Evolutionary conservation across 2,113 vertebrate species (phyloP).

Genomic region (Mormyrus lacerda): DNA sequence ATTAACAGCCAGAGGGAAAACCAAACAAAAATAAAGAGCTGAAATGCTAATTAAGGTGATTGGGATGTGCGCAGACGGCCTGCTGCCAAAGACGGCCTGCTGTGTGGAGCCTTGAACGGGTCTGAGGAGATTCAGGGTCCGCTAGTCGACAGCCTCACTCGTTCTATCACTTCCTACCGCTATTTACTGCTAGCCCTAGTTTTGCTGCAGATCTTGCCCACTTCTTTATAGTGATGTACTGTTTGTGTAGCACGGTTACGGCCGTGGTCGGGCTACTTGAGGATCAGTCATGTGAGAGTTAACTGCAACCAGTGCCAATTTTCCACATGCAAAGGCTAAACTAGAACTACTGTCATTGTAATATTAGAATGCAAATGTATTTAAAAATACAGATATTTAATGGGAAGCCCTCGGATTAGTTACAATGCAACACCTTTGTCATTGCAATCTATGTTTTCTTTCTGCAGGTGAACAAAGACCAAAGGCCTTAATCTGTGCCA

Average conservation of each 20-base stretch:
- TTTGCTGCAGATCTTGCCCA: not conserved
- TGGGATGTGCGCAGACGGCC: slow-evolving; percentile 81
- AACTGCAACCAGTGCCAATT: not conserved
- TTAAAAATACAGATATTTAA: not conserved
- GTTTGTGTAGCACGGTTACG: not conserved
- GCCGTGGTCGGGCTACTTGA: not conserved
- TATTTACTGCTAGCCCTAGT: too few species aligned
- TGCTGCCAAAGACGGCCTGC: slow-evolving; percentile 80
- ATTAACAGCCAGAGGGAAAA: slow-evolving; percentile 99
- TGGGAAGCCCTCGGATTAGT: not conserved
- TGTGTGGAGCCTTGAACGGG: slow-evolving; percentile 66
- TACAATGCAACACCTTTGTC: not conserved
- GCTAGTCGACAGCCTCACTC: slow-evolving; percentile 55
- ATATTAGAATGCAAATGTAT: not conserved
- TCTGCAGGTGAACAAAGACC: not conserved
- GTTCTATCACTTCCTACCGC: slow-evolving; percentile 16
- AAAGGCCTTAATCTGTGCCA: not conserved
- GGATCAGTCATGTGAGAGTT: not conserved
- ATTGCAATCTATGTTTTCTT: not conserved
- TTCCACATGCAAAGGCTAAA: not conserved
- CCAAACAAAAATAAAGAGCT: slow-evolving; percentile 98
- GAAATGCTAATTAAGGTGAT: slow-evolving; percentile 98
- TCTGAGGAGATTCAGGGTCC: slow-evolving; percentile 71
- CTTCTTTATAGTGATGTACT: not conserved
- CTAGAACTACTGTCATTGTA: not conserved